A percentile compares a stretch with the other conserved stretches of the same genome.
These are phyloP conservation scores for Halichondria panicea DNA, from an alignment of 37 sponge, comb jelly and placozoan genomes.

Conservation along the genomic window DNA sequence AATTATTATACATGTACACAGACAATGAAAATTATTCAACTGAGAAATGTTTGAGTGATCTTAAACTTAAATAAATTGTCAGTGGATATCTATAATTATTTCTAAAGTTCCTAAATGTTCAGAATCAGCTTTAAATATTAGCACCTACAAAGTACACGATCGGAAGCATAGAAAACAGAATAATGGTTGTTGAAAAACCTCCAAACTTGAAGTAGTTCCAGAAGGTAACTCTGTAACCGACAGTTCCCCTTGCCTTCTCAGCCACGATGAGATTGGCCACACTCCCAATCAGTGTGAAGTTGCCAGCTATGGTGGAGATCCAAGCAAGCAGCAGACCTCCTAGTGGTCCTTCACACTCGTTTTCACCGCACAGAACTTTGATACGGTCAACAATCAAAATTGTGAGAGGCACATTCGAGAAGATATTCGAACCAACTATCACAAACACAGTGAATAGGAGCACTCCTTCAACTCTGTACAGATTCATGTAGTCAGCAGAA, in stretches of 20 bases:
- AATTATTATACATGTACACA: too few relatives aligned
- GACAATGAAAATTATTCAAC: too few relatives aligned
- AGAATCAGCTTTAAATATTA: too few relatives aligned
- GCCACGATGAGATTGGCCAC: conserved; percentile 94
- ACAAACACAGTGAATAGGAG: conserved; percentile 78
- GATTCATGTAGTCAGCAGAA: conserved; percentile 53
- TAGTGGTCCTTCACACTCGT: conserved; percentile 34
- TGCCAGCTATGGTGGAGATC: conserved; percentile 91
- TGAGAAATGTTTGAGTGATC: too few relatives aligned
- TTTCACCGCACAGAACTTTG: conserved; percentile 46
- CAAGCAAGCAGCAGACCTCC: conserved; percentile 84
- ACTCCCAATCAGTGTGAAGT: conserved; percentile 91
- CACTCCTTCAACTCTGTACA: conserved; percentile 66
- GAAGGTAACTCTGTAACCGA: conserved; percentile 70
- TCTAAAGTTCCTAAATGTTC: too few relatives aligned
- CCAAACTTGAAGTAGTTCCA: conserved; percentile 86
- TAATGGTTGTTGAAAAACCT: conserved; percentile 67
- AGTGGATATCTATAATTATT: too few relatives aligned
- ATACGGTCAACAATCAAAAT: conserved; percentile 69
- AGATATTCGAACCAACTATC: conserved; percentile 75
- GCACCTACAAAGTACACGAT: conserved; percentile 76
- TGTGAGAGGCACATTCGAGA: conserved; percentile 87
- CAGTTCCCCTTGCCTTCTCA: conserved; percentile 74
- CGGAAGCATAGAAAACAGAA: conserved; percentile 70
- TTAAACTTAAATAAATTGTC: too few relatives aligned